Base-by-base conservation (phyloP, 2,888 invertebrate species). In the Rhorus exstirpatorius region DNA sequence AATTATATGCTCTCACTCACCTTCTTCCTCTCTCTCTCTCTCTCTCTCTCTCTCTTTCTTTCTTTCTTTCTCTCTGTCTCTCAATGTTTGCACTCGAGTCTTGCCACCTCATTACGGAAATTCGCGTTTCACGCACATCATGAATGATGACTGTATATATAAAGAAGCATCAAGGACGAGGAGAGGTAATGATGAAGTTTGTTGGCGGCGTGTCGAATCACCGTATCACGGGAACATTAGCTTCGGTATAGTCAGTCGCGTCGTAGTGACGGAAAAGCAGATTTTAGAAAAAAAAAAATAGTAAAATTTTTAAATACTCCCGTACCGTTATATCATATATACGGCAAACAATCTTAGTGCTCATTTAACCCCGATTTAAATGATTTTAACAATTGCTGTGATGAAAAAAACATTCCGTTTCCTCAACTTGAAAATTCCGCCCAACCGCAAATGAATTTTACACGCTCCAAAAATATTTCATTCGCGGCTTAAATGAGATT, bases 171-270 rank as follows among this genome's bases (percentile, higher is more conserved):
- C 14, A 8, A 24, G 49, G n/a, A 17, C n/a, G 46, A 14, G 24
- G 35, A 21, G 58, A 17, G 46, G 60, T 60, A 65, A 80, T 67
- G 53, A 72, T 61, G 70, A 78, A 78, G 58, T 71, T 61, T 76
- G 65, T 78, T 83, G 19, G 76, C 82, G 77, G 68, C 80, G 70
- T 46, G 55, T 67, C 85, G 72, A 85, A 85, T 84, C 71, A 81
- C 51, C 41, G 77, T 83, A 82, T 83, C 78, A 81, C 79, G 79
- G 60, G 72, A 24, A 49, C 46, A 51, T 80, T 63, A 70, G 74
- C 19, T 41, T 19, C 80, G 80, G 46, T n/a, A n/a, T 80, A 58
- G 17, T 80, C 70, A 51, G 49, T 21, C 41, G 41, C 67, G 41
- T 76, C 58, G 26, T 12, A 24, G 24, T 14, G 35, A 46, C 61